A percentile compares a stretch with the other conserved stretches of the same genome.
Evolutionary conservation across 2,888 invertebrate genomes (phyloP).

Genomic region (Hoplodrina ambigua): DNA sequence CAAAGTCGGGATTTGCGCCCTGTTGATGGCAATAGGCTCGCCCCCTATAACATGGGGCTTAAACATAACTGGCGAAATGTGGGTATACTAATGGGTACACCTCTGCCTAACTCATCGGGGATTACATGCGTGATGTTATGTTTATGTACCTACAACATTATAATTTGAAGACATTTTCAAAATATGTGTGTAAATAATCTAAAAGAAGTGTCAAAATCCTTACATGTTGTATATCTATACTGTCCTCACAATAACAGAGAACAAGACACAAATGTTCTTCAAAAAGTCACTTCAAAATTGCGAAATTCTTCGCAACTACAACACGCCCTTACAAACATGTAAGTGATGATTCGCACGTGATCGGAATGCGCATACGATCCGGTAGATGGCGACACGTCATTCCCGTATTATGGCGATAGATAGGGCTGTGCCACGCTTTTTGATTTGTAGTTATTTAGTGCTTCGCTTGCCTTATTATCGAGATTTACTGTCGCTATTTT

Average conservation of each 20-base stretch:
- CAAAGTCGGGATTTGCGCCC: no score
- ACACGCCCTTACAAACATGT: conserved; percentile 59
- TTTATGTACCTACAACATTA: no score
- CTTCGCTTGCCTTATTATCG: conserved; percentile 19
- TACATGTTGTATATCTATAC: no score
- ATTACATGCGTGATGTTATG: no score
- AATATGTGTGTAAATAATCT: no score
- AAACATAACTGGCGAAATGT: no score
- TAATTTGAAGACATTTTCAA: no score
- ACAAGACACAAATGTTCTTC: conserved; percentile 23
- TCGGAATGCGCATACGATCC: conserved; percentile 45
- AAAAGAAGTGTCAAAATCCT: no score
- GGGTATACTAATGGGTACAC: no score
- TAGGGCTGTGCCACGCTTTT: conserved; percentile 26
- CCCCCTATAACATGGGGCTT: no score
- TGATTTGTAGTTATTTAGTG: conserved; percentile 51
- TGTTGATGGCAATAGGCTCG: no score
- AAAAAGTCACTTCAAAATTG: conserved; percentile 45
- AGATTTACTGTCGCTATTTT: conserved; percentile 41
- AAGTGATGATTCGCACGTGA: conserved; percentile 70
- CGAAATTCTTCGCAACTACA: conserved; percentile 44
- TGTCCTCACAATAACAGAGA: conserved; percentile 1
- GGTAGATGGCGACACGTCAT: conserved; percentile 56
- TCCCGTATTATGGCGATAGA: conserved; percentile 25
- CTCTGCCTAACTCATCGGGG: no score